A percentile compares a stretch with the other conserved stretches of the same genome.
Evolutionary conservation across 2,113 vertebrate species (phyloP).

Genomic region (Lasiurus cinereus): DNA sequence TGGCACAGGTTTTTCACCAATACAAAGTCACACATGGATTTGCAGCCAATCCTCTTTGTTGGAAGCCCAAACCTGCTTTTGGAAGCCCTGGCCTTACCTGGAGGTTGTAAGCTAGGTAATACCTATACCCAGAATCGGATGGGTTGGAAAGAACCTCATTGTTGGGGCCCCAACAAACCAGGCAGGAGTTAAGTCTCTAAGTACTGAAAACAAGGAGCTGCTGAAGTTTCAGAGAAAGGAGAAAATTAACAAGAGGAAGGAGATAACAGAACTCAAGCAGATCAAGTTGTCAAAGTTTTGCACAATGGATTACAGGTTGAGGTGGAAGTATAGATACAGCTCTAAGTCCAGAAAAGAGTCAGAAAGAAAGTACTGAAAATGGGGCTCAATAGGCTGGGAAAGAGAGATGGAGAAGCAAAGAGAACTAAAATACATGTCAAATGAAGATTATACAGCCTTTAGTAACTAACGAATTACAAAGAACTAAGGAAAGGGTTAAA

Average conservation of each 20-base stretch:
- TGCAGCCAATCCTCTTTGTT: not conserved
- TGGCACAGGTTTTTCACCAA: not conserved
- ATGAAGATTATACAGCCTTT: not conserved
- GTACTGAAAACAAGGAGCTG: constrained; percentile 24
- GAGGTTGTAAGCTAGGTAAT: constrained; percentile 11
- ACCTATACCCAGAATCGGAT: constrained; percentile 32
- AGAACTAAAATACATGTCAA: not conserved
- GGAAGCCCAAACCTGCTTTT: not conserved
- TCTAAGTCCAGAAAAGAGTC: not conserved
- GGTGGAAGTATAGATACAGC: not conserved
- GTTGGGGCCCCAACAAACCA: constrained; percentile 27
- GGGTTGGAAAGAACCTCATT: constrained; percentile 17
- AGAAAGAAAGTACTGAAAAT: not conserved
- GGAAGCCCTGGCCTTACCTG: constrained; percentile 40
- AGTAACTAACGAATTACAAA: not conserved
- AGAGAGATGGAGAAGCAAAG: not conserved
- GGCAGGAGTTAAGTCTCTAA: constrained; percentile 56
- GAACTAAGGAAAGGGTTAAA: not conserved
- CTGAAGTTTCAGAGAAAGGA: constrained; percentile 41
- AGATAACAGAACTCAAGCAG: constrained; percentile 27
- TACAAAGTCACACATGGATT: not conserved
- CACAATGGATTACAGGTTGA: not conserved
- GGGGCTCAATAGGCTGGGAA: not conserved
- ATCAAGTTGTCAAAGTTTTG: not conserved
- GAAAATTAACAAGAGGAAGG: not conserved